These are phyloP conservation scores for Subanguina moxae DNA, from an alignment of 1,140 invertebrate species.

Conservation along the genomic window DNA sequence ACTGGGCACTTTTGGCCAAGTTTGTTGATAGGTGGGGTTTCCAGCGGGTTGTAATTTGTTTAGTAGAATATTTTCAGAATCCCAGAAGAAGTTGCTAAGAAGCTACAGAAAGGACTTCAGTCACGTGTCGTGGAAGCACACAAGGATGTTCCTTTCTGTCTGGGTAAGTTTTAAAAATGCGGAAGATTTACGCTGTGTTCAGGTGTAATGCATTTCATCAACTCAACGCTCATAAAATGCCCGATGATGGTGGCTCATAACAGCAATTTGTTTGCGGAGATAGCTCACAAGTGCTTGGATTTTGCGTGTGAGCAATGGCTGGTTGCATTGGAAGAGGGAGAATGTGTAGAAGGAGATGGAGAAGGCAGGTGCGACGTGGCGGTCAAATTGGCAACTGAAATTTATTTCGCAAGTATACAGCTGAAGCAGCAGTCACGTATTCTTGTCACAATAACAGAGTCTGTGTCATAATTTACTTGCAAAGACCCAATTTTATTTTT, in stretches of 20 bases:
- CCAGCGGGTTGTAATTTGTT: not conserved
- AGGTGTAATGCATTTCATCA: not conserved
- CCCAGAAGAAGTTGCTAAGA: not conserved
- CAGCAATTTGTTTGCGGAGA: not conserved
- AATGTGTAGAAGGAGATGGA: not conserved
- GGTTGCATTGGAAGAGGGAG: not conserved
- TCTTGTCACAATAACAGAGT: not conserved
- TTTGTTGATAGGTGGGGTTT: not conserved
- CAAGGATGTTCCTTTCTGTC: not conserved
- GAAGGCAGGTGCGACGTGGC: not conserved
- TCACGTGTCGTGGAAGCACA: not conserved
- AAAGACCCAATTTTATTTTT: too few relatives aligned
- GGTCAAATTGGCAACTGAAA: not conserved
- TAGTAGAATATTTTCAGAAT: not conserved
- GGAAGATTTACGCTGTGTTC: too few relatives aligned
- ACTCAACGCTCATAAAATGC: not conserved
- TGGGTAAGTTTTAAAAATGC: not conserved
- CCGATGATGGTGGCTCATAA: not conserved
- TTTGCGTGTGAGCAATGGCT: constrained; percentile 2
- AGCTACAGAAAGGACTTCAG: not conserved
- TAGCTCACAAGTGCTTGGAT: not conserved
- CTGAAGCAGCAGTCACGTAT: not conserved
- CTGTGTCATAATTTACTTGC: too few relatives aligned
- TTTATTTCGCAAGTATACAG: not conserved
- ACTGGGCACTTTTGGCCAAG: not conserved